Conservation (phyloP, 2,113 vertebrate species). For the Cavia porcellus region DNA sequence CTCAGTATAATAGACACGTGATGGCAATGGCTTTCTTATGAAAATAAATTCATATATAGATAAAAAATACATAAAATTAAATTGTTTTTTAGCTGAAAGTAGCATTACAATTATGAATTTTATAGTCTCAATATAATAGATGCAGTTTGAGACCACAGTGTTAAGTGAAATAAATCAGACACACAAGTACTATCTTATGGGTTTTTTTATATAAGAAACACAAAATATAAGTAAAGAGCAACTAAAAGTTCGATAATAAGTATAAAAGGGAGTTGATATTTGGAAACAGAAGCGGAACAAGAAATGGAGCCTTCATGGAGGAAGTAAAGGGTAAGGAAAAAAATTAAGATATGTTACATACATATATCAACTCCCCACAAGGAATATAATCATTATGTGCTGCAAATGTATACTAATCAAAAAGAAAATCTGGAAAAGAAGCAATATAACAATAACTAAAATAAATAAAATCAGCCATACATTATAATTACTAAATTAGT, state of each 20-base stretch:
- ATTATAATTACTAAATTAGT: neutral
- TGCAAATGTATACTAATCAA: neutral
- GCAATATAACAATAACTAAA: neutral
- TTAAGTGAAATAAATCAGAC: neutral
- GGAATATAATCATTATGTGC: neutral
- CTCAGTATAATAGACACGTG: neutral
- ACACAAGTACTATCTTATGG: neutral
- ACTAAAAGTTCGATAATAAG: neutral
- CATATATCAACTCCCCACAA: neutral
- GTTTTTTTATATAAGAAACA: neutral
- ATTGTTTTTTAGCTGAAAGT: neutral
- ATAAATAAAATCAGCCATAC: neutral
- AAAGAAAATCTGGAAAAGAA: neutral
- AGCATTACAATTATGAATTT: neutral
- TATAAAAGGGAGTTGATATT: neutral
- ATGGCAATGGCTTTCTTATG: neutral
- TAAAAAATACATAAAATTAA: neutral
- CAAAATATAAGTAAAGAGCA: neutral
- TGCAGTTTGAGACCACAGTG: neutral
- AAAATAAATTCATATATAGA: neutral
- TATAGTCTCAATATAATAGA: neutral
- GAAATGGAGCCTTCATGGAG: neutral
- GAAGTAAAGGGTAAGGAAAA: neutral
- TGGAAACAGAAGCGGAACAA: neutral
- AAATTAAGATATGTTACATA: neutral